Evolutionary conservation across 1,140 invertebrate species (phyloP).

Genomic region (Drosophila kanapiae): DNA sequence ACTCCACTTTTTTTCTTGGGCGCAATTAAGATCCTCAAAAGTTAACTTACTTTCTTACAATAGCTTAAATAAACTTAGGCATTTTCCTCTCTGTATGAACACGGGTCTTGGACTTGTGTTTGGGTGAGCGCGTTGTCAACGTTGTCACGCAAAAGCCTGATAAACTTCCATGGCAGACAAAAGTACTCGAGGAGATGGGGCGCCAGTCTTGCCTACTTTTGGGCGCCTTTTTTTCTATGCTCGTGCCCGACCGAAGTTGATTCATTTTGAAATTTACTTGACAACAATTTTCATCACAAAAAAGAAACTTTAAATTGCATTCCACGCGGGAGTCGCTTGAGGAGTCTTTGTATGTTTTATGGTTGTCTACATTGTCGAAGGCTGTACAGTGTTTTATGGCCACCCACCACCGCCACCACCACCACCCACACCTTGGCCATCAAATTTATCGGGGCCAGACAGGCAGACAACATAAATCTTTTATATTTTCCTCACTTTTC

Average conservation of each 20-base stretch:
- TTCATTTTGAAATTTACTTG: constrained; percentile 58
- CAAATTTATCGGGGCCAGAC: constrained; percentile 70
- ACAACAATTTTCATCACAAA: constrained; percentile 59
- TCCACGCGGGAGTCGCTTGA: constrained; percentile 16
- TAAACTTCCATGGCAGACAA: constrained; percentile 73
- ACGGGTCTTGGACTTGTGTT: constrained; percentile 2
- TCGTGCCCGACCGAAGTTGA: constrained; percentile 44
- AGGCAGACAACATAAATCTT: constrained; percentile 75
- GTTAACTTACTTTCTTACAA: not conserved
- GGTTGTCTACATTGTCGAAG: constrained; percentile 47
- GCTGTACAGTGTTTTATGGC: constrained; percentile 71
- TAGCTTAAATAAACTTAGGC: not conserved
- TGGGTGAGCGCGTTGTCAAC: constrained; percentile 67
- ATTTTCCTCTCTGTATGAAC: constrained; percentile 3
- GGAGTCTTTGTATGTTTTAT: constrained; percentile 36
- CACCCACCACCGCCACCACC: not conserved
- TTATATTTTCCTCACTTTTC: constrained; percentile 35
- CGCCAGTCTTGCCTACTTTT: constrained; percentile 65
- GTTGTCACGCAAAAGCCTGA: constrained; percentile 80
- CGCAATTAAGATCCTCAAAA: too few species aligned
- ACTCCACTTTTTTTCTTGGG: too few species aligned
- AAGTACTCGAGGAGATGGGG: constrained; percentile 37
- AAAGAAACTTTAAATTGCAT: constrained; percentile 77
- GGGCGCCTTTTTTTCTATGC: constrained; percentile 24
- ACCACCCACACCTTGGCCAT: constrained; percentile 53